Evolutionary conservation across 2,888 invertebrate genomes (phyloP).

Genomic region (Muschampia plurimacula): DNA sequence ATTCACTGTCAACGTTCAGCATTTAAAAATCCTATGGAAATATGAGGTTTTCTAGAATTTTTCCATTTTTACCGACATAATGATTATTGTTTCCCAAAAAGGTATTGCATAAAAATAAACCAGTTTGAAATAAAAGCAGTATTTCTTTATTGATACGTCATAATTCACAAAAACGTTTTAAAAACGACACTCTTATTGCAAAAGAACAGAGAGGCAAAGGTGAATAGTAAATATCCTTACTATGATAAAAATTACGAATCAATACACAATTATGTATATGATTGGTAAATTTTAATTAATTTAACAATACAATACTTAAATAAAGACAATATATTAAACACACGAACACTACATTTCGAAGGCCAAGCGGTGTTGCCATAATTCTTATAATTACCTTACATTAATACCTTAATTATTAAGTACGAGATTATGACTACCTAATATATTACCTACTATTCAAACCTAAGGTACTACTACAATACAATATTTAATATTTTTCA

Average conservation of each 20-base stretch:
- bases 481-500: conserved; percentile 15
- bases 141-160: conserved; percentile 72
- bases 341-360: conserved; percentile 80
- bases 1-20: too few species aligned
- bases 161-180: conserved; percentile 82
- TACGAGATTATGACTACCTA: conserved; percentile 65
- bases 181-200: conserved; percentile 85
- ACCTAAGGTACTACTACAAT: background rate
- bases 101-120: background rate
- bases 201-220: conserved; percentile 76
- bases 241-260: conserved; percentile 52
- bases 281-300: conserved; percentile 51
- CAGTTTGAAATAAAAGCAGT: conserved; percentile 50
- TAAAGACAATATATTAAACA: conserved; percentile 68
- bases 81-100: background rate
- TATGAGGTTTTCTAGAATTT: too few species aligned
- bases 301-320: conserved; percentile 56
- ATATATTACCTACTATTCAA: conserved; percentile 44
- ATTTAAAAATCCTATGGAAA: too few species aligned
- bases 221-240: conserved; percentile 71
- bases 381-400: conserved; percentile 54
- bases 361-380: conserved; percentile 86
- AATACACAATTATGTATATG: conserved; percentile 48
- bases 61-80: too few species aligned
- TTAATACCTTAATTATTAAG: conserved; percentile 49